Evolutionary conservation across 2,888 invertebrate species (phyloP).

Genomic region (Capitulum mitella): DNA sequence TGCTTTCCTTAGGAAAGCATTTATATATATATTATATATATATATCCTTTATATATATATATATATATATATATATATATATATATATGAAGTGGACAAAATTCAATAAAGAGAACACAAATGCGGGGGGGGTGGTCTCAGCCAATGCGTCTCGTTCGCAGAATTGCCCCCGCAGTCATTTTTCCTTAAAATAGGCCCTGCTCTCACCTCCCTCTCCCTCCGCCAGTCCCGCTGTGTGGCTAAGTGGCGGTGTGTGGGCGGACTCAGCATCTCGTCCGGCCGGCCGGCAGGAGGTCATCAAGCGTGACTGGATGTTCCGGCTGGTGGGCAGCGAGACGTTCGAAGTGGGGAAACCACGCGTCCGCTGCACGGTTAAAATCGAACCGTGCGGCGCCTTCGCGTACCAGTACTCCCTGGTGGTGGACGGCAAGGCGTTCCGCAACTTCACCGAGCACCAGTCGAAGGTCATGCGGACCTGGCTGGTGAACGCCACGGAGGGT

Average conservation of each 20-base stretch:
- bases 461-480: constrained; percentile 68
- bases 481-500: constrained; percentile 43
- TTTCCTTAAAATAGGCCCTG: no score
- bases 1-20: no score
- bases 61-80: no score
- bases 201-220: no score
- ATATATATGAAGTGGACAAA: no score
- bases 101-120: no score
- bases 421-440: constrained; percentile 71
- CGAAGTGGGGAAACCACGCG: constrained; percentile 52
- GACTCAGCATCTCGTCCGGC: background rate
- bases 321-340: constrained; percentile 78
- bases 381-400: constrained; percentile 60
- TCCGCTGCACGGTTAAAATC: constrained; percentile 50
- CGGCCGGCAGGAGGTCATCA: constrained; percentile 56
- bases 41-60: no score
- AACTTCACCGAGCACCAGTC: constrained; percentile 74
- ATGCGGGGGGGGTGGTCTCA: no score
- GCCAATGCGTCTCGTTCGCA: no score
- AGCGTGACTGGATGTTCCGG: constrained; percentile 94
- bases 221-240: background rate
- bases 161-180: no score
- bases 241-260: background rate
- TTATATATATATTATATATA: no score
- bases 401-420: constrained; percentile 70